phyloP scores from a whole-genome alignment of 2,888 invertebrate species.

The Cosmopolites sordidus region DNA sequence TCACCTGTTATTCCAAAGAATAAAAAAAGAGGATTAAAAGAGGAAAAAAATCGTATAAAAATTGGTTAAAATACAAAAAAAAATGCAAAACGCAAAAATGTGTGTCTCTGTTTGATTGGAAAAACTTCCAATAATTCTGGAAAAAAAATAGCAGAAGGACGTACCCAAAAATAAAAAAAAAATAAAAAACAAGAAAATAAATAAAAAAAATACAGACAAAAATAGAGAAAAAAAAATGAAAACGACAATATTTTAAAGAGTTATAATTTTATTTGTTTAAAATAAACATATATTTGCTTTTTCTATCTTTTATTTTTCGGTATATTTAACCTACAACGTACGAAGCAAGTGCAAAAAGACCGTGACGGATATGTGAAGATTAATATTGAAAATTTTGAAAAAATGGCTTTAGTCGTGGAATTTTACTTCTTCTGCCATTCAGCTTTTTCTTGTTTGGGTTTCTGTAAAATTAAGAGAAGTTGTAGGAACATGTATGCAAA shows the following conservation, averaged over 20 bases:
- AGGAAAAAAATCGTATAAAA: not conserved
- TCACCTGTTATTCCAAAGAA: too few species aligned
- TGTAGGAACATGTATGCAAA: not conserved
- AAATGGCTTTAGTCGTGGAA: not conserved
- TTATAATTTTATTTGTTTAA: not conserved
- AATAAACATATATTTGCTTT: not conserved
- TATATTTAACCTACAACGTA: too few species aligned
- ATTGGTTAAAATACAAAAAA: not conserved
- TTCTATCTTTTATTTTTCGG: not conserved
- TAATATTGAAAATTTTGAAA: not conserved
- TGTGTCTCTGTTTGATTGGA: not conserved
- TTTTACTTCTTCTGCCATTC: constrained; percentile 49
- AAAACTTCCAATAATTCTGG: not conserved
- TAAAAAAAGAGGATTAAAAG: too few species aligned
- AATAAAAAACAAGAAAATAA: too few species aligned
- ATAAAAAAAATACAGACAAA: not conserved
- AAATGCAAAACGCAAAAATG: not conserved
- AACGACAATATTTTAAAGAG: not conserved
- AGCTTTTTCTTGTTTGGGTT: constrained; percentile 65
- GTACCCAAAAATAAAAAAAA: too few species aligned
- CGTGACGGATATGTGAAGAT: not conserved
- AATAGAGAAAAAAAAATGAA: not conserved
- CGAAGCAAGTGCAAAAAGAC: too few species aligned
- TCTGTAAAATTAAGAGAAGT: constrained; percentile 52
- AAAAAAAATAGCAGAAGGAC: constrained; percentile 1